Conservation (phyloP, 2,113 vertebrate species). For the Telmatochromis brachygnathus region DNA sequence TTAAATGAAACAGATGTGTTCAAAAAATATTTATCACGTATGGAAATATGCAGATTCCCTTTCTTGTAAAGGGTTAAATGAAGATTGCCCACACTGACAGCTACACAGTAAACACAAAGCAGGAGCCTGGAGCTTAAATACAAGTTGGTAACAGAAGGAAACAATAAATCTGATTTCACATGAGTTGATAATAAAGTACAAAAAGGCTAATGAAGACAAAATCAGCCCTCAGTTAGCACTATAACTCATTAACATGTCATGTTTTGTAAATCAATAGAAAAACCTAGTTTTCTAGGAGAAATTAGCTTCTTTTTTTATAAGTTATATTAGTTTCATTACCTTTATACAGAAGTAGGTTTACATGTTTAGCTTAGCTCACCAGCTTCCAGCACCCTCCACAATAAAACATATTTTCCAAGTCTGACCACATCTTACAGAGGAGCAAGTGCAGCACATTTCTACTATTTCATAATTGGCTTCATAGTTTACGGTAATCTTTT, state of each 20-base stretch:
- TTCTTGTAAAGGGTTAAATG: background rate
- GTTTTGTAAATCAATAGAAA: background rate
- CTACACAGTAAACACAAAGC: background rate
- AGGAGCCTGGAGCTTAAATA: background rate
- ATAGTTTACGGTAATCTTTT: background rate
- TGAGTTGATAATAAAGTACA: background rate
- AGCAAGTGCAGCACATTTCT: background rate
- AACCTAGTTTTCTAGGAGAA: background rate
- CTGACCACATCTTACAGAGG: background rate
- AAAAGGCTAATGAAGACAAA: background rate
- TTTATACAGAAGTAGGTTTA: background rate
- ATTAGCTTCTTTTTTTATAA: background rate
- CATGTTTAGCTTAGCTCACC: background rate
- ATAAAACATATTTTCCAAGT: background rate
- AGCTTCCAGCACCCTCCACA: background rate
- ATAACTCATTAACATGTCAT: background rate
- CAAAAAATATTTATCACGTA: background rate
- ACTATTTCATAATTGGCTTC: background rate
- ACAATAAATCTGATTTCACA: background rate
- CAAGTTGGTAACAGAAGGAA: background rate
- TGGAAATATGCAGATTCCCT: background rate
- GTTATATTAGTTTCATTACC: background rate
- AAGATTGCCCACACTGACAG: background rate
- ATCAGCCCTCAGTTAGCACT: background rate
- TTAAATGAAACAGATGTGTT: background rate